Percentiles rank a stretch among this genome's conserved stretches.
phyloP scores from a whole-genome alignment of 2,113 vertebrate genomes.

The mouse (Mus musculus) region GRCm39 chr2:132523001-132523500 shows the following conservation, averaged over 20 bases:
- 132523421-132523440: neutral
- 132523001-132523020: neutral
- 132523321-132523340: neutral
- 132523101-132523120: constrained; percentile 3
- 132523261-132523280: neutral
- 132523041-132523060: neutral
- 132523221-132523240: neutral
- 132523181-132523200: neutral
- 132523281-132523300: neutral
- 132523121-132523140: neutral
- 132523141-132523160: neutral
- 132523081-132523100: neutral
- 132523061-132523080: neutral
- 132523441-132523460: neutral
- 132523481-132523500: neutral
- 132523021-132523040: neutral
- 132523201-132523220: neutral
- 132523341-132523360: neutral
- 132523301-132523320: neutral
- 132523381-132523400: neutral
- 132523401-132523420: neutral
- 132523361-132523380: neutral
- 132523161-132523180: neutral
- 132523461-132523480: neutral
- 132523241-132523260: neutral